Evolutionary conservation across 2,113 vertebrate species (phyloP).

Genomic region (Thermophis baileyi): DNA sequence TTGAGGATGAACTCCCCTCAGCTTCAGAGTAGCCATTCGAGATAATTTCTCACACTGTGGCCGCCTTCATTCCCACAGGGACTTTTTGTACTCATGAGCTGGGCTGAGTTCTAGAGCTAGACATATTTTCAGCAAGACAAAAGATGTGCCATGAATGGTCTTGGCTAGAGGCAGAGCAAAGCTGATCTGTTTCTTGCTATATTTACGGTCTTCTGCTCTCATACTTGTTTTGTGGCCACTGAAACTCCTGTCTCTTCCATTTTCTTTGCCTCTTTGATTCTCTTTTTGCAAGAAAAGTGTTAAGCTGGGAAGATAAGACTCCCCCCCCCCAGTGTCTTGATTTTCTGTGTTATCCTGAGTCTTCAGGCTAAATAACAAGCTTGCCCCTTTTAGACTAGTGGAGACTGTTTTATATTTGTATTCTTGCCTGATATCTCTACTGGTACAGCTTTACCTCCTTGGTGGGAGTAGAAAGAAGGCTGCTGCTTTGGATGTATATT

Average conservation of each 20-base stretch:
- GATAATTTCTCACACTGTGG: slow-evolving; percentile 12
- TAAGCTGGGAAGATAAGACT: neutral
- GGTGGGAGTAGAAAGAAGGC: neutral
- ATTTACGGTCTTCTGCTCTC: neutral
- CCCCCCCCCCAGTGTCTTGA: rapidly evolving
- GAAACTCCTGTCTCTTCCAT: neutral
- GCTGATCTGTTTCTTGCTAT: neutral
- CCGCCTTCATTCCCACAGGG: neutral
- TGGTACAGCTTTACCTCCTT: neutral
- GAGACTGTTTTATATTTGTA: neutral
- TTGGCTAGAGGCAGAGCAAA: slow-evolving; percentile 14
- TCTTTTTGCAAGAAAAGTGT: neutral
- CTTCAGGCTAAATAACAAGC: neutral
- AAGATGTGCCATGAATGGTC: neutral
- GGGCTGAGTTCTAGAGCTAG: neutral
- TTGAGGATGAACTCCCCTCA: neutral
- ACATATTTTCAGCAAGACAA: slow-evolving; percentile 11
- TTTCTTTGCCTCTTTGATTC: neutral
- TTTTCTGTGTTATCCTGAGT: neutral
- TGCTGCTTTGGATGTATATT: neutral
- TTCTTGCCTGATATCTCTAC: neutral
- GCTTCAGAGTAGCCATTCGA: neutral
- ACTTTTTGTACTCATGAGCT: neutral
- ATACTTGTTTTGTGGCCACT: neutral
- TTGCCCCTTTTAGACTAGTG: neutral